Conservation (phyloP, 2,888 invertebrate species). For the Dioctria rufipes region DNA sequence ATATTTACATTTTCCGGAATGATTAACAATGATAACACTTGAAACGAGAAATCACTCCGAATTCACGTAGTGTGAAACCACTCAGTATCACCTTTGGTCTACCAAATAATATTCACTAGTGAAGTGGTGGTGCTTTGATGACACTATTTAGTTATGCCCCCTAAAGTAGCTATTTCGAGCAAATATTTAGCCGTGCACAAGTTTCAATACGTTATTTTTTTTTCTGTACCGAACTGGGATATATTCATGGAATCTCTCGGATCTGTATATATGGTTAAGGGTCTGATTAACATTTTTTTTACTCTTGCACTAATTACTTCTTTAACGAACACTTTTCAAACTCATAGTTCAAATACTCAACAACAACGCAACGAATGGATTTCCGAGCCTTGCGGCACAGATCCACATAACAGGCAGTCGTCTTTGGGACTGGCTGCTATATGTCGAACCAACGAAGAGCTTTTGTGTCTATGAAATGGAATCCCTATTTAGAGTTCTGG, state of each 20-base stretch:
- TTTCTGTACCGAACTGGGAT: neutral
- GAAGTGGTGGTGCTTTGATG: neutral
- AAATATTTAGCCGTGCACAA: neutral
- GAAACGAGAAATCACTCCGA: conserved; percentile 2
- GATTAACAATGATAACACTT: conserved; percentile 29
- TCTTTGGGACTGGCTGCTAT: conserved; percentile 64
- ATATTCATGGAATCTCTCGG: neutral
- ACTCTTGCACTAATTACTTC: conserved; percentile 23
- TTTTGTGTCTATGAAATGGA: neutral
- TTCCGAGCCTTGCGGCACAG: conserved; percentile 55
- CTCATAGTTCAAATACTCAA: conserved; percentile 20
- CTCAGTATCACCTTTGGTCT: conserved; percentile 9
- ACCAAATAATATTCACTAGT: neutral
- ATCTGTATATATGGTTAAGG: neutral
- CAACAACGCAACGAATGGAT: conserved; percentile 10
- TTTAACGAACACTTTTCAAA: conserved; percentile 17
- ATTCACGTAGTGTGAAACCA: neutral
- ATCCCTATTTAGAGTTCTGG: conserved; percentile 50
- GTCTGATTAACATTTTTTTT: neutral
- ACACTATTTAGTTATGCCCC: neutral
- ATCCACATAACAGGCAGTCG: conserved; percentile 61
- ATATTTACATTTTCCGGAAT: conserved; percentile 35
- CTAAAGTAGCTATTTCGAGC: neutral
- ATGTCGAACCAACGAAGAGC: conserved; percentile 48
- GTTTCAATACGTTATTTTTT: neutral